A percentile compares a stretch with the other conserved stretches of the same genome.
Evolutionary conservation across 2,888 invertebrate species (phyloP).

Genomic region (Callyntrura sp.): DNA sequence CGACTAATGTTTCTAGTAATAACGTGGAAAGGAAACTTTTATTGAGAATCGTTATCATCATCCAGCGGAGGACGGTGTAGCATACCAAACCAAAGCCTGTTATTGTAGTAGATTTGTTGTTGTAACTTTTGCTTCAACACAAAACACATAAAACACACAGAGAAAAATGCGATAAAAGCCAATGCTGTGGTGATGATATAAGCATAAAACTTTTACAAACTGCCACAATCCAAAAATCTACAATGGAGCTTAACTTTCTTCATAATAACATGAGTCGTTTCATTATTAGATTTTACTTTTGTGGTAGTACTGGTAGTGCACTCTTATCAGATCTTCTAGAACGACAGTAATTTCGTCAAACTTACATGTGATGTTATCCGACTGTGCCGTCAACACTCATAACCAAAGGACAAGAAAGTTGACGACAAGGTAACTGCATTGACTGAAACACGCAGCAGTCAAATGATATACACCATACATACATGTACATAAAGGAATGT

Average conservation of each 20-base stretch:
- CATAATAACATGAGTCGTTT: neutral
- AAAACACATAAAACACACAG: neutral
- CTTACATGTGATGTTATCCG: neutral
- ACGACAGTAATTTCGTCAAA: neutral
- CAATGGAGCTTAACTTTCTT: constrained; percentile 4
- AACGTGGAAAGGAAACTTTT: constrained; percentile 36
- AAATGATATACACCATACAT: neutral
- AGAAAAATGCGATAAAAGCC: neutral
- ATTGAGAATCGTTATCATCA: constrained; percentile 46
- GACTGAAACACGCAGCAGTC: neutral
- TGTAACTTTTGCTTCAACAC: neutral
- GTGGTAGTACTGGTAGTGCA: too few species aligned
- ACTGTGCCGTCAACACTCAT: neutral
- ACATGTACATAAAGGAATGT: constrained; percentile 18
- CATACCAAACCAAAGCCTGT: neutral
- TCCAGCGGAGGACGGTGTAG: neutral
- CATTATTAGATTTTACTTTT: too few species aligned
- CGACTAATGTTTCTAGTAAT: constrained; percentile 37
- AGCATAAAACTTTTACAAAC: constrained; percentile 13
- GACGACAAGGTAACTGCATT: neutral
- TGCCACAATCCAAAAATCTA: neutral
- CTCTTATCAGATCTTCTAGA: too few species aligned
- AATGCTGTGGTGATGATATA: neutral
- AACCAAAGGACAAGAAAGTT: neutral
- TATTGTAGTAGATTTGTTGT: neutral